Conservation (phyloP, 2,113 vertebrate genomes). For the Vidua chalybeata region DNA sequence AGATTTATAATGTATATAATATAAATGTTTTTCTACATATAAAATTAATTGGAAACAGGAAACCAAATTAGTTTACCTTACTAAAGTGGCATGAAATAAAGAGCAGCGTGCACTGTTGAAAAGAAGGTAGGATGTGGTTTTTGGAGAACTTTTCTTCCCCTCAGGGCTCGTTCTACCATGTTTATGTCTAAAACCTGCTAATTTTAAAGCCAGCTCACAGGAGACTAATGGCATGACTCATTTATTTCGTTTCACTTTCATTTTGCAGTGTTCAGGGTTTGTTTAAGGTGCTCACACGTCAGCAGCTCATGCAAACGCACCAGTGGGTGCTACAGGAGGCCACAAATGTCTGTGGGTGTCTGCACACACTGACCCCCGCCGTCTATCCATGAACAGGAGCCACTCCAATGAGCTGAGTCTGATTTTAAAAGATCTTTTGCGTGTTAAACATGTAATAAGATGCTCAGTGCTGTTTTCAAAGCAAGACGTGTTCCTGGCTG, state of each 20-base stretch:
- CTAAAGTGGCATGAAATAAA: background rate
- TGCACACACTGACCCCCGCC: background rate
- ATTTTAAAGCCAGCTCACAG: slow-evolving; percentile 6
- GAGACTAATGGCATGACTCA: background rate
- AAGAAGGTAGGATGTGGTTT: background rate
- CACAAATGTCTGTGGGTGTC: accelerated
- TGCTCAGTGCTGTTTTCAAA: slow-evolving; percentile 9
- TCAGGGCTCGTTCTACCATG: background rate
- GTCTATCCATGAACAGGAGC: background rate
- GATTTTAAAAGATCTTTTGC: slow-evolving; percentile 5
- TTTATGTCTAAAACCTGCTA: background rate
- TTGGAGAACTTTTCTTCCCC: background rate
- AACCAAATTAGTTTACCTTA: background rate
- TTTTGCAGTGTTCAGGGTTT: background rate
- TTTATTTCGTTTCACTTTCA: slow-evolving; percentile 23
- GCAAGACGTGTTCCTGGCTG: background rate
- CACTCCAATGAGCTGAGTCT: background rate
- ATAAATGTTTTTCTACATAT: background rate
- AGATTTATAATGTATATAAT: background rate
- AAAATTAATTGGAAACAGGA: background rate
- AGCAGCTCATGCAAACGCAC: background rate
- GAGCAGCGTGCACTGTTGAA: background rate
- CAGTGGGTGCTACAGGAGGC: background rate
- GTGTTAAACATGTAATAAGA: background rate
- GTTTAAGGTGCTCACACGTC: background rate